A percentile compares a stretch with the other conserved stretches of the same genome.
phyloP scores from a whole-genome alignment of 2,888 invertebrate genomes.

The Zygothrica quintamaculata region DNA sequence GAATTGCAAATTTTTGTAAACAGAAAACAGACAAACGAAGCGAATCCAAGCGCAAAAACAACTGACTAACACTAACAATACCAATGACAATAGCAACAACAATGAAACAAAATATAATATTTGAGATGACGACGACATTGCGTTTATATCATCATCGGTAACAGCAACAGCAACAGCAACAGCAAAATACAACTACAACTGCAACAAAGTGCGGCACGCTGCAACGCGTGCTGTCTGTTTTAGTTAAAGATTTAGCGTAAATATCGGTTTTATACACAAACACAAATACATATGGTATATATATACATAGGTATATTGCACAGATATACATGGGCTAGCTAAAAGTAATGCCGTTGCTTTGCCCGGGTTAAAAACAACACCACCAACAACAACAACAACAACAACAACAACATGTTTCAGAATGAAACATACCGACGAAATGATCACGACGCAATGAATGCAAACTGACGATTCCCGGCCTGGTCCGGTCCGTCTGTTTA shows the following conservation, averaged over 20 bases:
- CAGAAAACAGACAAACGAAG: conserved; percentile 51
- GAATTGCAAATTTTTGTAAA: conserved; percentile 43
- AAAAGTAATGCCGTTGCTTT: conserved; percentile 58
- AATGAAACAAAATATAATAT: conserved; percentile 32
- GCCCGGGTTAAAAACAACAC: conserved; percentile 46
- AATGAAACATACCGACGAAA: conserved; percentile 40
- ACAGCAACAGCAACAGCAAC: conserved; percentile 21
- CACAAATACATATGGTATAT: not conserved
- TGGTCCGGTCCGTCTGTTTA: not conserved
- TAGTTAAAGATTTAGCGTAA: conserved; percentile 35
- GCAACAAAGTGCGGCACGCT: conserved; percentile 30
- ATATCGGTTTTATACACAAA: conserved; percentile 38
- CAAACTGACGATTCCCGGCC: conserved; percentile 37
- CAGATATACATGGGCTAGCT: conserved; percentile 39
- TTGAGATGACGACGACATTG: conserved; percentile 68
- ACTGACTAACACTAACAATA: conserved; percentile 32
- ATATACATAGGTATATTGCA: conserved; percentile 25
- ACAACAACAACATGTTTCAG: conserved; percentile 1
- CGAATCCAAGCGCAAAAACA: conserved; percentile 64
- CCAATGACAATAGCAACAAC: conserved; percentile 21
- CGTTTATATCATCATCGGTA: conserved; percentile 70
- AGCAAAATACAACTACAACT: conserved; percentile 8
- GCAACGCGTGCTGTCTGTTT: conserved; percentile 62
- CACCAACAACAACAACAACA: conserved; percentile 10
- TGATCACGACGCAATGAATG: conserved; percentile 62